Evolutionary conservation across 2,888 invertebrate species (phyloP).

Genomic region (Lepidochitona cinerea): DNA sequence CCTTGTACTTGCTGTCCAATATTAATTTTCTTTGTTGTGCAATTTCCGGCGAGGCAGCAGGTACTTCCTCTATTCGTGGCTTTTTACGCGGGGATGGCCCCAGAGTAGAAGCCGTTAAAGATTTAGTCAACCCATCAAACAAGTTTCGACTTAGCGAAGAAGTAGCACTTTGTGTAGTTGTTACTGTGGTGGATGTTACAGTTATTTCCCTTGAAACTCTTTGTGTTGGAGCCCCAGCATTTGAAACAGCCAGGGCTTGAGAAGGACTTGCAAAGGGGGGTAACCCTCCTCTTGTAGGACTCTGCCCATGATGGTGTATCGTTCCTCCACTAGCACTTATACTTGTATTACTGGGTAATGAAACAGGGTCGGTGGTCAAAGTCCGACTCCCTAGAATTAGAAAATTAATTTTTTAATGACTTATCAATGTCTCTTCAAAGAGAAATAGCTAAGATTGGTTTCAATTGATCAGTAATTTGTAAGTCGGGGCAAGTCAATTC

Average conservation of each 20-base stretch:
- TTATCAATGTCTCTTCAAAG: too few relatives aligned
- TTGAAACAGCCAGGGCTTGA: slow-evolving; percentile 25
- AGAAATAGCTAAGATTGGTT: too few relatives aligned
- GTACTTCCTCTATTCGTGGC: slow-evolving; percentile 62
- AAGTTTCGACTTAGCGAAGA: background rate
- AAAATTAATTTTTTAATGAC: too few relatives aligned
- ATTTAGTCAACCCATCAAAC: slow-evolving; percentile 6
- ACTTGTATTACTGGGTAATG: slow-evolving; percentile 14
- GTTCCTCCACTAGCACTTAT: slow-evolving; percentile 48
- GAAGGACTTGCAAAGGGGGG: slow-evolving; percentile 52
- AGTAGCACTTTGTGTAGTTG: slow-evolving; percentile 8
- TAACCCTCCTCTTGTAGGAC: slow-evolving; percentile 42
- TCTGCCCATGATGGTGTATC: slow-evolving; percentile 59
- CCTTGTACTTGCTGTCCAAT: slow-evolving; percentile 48
- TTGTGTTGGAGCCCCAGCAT: background rate
- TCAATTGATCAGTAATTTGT: too few relatives aligned
- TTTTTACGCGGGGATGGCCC: slow-evolving; percentile 59
- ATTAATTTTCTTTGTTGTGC: slow-evolving; percentile 56
- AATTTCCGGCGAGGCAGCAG: slow-evolving; percentile 58
- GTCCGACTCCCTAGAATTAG: too few relatives aligned
- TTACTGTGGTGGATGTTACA: background rate
- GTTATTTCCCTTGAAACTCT: background rate
- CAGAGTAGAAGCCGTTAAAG: background rate
- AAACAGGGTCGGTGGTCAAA: background rate
- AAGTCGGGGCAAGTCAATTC: too few relatives aligned